Conservation (phyloP, 2,888 invertebrate species). For the Caenorhabditis plicata region DNA sequence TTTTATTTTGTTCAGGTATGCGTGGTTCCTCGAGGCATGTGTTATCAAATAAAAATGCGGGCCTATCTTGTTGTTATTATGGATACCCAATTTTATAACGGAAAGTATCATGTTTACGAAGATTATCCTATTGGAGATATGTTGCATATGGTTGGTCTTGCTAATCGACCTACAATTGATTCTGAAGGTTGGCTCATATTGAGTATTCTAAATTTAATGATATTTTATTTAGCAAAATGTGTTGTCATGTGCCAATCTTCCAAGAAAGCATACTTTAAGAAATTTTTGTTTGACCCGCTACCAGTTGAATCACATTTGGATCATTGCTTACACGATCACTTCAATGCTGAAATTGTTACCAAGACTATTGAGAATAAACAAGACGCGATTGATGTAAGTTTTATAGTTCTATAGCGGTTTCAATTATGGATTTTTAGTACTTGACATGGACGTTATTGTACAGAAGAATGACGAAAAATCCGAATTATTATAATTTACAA, state of each 20-base stretch:
- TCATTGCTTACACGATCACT: constrained; percentile 95
- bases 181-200: constrained; percentile 75
- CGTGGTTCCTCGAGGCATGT: constrained; percentile 86
- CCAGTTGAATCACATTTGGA: constrained; percentile 97
- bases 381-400: constrained; percentile 84
- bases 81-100: constrained; percentile 90
- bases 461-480: constrained; percentile 93
- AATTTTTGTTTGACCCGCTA: constrained; percentile 91
- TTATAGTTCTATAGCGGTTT: background rate
- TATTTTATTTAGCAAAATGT: constrained; percentile 75
- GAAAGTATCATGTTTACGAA: constrained; percentile 80
- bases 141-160: constrained; percentile 93
- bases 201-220: background rate
- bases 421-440: constrained; percentile 70
- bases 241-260: constrained; percentile 94
- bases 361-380: constrained; percentile 99
- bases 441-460: constrained; percentile 99
- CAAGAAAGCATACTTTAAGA: constrained; percentile 97
- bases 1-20: constrained; percentile 74
- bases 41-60: constrained; percentile 85
- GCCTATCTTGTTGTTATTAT: constrained; percentile 93
- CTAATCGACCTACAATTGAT: constrained; percentile 88
- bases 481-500: constrained; percentile 97
- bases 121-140: constrained; percentile 97
- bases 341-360: constrained; percentile 98